A percentile compares a stretch with the other conserved stretches of the same genome.
Conservation (phyloP, 2,888 invertebrate species). For the Tenodera sinensis region DNA sequence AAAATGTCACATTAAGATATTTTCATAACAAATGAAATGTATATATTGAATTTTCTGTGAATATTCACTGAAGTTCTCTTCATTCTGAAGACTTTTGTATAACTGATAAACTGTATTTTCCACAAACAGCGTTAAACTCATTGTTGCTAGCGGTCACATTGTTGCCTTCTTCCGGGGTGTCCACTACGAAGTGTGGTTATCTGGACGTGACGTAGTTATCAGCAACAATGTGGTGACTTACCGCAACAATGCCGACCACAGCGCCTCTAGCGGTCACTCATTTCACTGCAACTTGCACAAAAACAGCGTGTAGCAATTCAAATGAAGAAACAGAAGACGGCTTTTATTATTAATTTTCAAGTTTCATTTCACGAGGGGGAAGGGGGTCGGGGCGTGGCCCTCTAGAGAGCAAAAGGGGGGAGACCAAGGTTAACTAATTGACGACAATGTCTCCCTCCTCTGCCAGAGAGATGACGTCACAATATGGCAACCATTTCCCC, state of each 20-base stretch:
- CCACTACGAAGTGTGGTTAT: too few species aligned
- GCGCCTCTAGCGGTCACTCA: not conserved
- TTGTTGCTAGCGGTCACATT: too few species aligned
- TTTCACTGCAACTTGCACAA: not conserved
- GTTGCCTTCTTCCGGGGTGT: too few species aligned
- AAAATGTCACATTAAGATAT: too few species aligned
- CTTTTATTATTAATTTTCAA: slow-evolving; percentile 22
- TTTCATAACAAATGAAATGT: too few species aligned
- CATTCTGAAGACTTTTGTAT: too few species aligned
- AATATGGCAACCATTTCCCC: slow-evolving; percentile 15
- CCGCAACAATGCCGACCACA: not conserved
- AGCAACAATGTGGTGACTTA: not conserved
- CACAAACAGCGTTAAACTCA: too few species aligned
- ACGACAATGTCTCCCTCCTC: slow-evolving; percentile 15
- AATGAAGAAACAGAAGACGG: not conserved
- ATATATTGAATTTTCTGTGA: too few species aligned
- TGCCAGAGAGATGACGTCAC: slow-evolving; percentile 3
- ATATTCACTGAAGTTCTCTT: too few species aligned
- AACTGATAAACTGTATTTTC: too few species aligned
- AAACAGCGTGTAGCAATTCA: not conserved
- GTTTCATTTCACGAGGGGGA: slow-evolving; percentile 15
- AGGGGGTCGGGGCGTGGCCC: not conserved
- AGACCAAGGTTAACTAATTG: slow-evolving; percentile 28
- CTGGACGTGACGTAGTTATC: too few species aligned
- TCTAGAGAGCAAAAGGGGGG: not conserved